These are phyloP conservation scores for Rhombomys opimus DNA, from an alignment of 2,113 vertebrate genomes.

Conservation along the genomic window DNA sequence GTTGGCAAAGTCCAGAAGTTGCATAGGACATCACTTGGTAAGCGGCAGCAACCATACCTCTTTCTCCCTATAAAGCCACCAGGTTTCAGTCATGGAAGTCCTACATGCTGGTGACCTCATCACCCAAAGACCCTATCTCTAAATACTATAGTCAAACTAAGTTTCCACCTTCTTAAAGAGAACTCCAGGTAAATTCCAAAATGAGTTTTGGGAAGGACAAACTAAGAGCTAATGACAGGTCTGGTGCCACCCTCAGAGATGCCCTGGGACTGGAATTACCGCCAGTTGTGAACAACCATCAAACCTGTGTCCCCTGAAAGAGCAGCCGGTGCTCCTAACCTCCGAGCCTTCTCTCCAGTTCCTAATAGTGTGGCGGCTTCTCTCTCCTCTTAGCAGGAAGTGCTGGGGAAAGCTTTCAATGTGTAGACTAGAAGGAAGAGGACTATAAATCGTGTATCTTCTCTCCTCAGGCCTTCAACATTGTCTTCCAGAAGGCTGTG, in stretches of 20 bases:
- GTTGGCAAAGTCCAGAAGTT: neutral
- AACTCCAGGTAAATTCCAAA: neutral
- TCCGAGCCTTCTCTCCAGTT: neutral
- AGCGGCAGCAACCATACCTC: neutral
- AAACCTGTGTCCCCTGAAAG: neutral
- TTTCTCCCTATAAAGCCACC: neutral
- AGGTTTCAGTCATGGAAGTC: neutral
- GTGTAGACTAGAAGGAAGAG: neutral
- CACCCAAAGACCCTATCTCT: neutral
- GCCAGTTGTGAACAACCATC: neutral
- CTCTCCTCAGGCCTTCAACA: slow-evolving; percentile 91
- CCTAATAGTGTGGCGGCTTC: neutral
- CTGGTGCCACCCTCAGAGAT: neutral
- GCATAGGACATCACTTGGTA: neutral
- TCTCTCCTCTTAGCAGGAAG: neutral
- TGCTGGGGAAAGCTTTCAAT: neutral
- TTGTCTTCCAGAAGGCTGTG: slow-evolving; percentile 95
- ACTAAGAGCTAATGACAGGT: neutral
- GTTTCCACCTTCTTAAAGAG: neutral
- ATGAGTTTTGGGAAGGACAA: neutral
- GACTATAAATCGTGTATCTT: neutral
- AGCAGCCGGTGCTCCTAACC: neutral
- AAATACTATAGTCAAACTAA: neutral
- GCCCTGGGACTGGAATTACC: neutral
- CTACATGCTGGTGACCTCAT: neutral